These are phyloP conservation scores for Listronotus oregonensis DNA, from an alignment of 1,140 invertebrate species.

Conservation along the genomic window DNA sequence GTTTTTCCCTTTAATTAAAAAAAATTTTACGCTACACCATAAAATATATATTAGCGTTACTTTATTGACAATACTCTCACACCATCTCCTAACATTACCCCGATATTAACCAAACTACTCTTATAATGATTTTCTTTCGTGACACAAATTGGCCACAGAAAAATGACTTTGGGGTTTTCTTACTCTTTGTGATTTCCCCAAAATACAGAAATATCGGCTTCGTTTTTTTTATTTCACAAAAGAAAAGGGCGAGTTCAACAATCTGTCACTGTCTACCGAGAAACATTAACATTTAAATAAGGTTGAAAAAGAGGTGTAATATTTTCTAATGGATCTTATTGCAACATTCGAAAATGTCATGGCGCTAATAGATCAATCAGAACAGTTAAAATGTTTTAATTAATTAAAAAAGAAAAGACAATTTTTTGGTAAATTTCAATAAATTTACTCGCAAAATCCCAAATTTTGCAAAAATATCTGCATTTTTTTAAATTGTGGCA, in stretches of 20 bases:
- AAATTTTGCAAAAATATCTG: no score
- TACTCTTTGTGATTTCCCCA: slow-evolving; percentile 7
- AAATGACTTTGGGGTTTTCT: slow-evolving; percentile 12
- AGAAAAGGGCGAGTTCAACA: not conserved
- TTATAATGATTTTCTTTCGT: slow-evolving; percentile 16
- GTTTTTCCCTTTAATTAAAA: no score
- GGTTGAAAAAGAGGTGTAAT: not conserved
- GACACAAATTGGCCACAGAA: slow-evolving; percentile 10
- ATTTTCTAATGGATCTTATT: not conserved
- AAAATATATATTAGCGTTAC: no score
- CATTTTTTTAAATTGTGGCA: no score
- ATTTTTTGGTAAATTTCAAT: no score
- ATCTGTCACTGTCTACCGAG: slow-evolving; percentile 7
- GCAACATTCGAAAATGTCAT: slow-evolving; percentile 3
- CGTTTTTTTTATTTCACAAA: not conserved
- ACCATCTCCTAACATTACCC: not conserved
- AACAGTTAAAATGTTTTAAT: not conserved
- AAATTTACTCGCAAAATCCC: no score
- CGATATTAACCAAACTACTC: not conserved
- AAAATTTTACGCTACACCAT: no score
- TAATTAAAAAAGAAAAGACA: no score
- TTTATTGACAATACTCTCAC: not conserved
- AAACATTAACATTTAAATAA: slow-evolving; percentile 6
- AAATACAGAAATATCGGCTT: slow-evolving; percentile 9
- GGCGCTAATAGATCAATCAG: not conserved